Conservation (phyloP, 2,888 invertebrate species). For the Crematogaster levior region DNA sequence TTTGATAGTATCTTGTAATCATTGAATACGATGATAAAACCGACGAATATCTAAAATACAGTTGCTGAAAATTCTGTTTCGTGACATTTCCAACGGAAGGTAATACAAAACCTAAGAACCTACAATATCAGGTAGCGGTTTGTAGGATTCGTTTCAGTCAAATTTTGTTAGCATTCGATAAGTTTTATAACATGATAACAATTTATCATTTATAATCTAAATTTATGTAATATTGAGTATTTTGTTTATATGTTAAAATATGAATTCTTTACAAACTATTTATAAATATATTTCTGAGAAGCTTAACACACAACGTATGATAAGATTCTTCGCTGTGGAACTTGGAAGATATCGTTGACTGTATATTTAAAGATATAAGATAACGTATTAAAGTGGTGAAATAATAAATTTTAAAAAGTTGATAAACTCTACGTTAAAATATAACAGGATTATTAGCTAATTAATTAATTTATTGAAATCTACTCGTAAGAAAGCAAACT, state of each 20-base stretch:
- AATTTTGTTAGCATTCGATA: constrained; percentile 6
- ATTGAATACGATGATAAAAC: not conserved
- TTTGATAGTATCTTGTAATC: not conserved
- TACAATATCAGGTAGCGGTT: not conserved
- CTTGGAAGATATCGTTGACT: not conserved
- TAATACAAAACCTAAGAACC: not conserved
- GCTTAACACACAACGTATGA: not conserved
- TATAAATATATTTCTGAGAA: not conserved
- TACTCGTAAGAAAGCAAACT: not conserved
- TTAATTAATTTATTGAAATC: not conserved
- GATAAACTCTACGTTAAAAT: not conserved
- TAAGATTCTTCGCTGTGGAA: not conserved
- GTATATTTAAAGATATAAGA: not conserved
- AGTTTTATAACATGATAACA: not conserved
- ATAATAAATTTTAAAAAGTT: constrained; percentile 11
- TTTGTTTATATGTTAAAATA: not conserved
- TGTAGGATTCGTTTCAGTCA: not conserved
- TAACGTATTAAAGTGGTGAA: not conserved
- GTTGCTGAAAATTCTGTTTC: too few species aligned
- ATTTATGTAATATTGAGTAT: not conserved
- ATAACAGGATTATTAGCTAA: not conserved
- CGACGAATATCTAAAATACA: not conserved
- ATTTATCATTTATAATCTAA: not conserved
- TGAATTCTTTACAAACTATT: not conserved
- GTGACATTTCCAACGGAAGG: not conserved